A percentile compares a stretch with the other conserved stretches of the same genome.
Evolutionary conservation across 1,140 invertebrate genomes (phyloP).

Genomic region (Drosophila trapezifrons): DNA sequence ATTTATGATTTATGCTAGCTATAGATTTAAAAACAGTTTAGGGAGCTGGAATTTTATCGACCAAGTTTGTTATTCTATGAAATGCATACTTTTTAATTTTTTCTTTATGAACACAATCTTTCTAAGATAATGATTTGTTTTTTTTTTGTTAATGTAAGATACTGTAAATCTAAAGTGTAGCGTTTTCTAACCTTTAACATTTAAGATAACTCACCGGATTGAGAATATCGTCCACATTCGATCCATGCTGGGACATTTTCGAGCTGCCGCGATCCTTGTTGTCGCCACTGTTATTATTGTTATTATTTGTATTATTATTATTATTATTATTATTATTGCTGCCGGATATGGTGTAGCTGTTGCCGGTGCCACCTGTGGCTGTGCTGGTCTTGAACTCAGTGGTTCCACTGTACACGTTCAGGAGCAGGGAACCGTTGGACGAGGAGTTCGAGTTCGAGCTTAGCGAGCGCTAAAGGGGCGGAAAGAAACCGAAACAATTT

Average conservation of each 20-base stretch:
- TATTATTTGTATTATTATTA: conserved; percentile 17
- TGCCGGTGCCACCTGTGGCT: conserved; percentile 14
- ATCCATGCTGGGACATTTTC: conserved; percentile 65
- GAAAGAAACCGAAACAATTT: conserved; percentile 4
- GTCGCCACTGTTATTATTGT: conserved; percentile 26
- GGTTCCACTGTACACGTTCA: conserved; percentile 71
- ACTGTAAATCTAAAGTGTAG: too few relatives aligned
- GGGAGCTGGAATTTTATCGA: too few relatives aligned
- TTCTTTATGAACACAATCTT: too few relatives aligned
- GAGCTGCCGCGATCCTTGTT: conserved; percentile 18
- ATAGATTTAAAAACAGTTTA: too few relatives aligned
- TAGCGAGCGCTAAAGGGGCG: conserved; percentile 59
- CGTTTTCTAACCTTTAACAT: background rate
- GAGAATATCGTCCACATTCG: conserved; percentile 77
- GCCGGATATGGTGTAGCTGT: conserved; percentile 24
- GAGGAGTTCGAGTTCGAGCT: conserved; percentile 67
- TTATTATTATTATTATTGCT: conserved; percentile 30
- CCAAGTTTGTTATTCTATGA: too few relatives aligned
- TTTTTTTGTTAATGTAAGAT: too few relatives aligned
- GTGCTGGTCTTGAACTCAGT: conserved; percentile 52
- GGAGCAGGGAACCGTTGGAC: conserved; percentile 70
- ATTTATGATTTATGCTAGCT: too few relatives aligned
- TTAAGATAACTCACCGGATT: conserved; percentile 66
- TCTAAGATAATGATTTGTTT: too few relatives aligned
- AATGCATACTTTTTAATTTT: too few relatives aligned